Base-by-base conservation (phyloP, 2,113 vertebrate genomes). In the Glaucomys volans region DNA sequence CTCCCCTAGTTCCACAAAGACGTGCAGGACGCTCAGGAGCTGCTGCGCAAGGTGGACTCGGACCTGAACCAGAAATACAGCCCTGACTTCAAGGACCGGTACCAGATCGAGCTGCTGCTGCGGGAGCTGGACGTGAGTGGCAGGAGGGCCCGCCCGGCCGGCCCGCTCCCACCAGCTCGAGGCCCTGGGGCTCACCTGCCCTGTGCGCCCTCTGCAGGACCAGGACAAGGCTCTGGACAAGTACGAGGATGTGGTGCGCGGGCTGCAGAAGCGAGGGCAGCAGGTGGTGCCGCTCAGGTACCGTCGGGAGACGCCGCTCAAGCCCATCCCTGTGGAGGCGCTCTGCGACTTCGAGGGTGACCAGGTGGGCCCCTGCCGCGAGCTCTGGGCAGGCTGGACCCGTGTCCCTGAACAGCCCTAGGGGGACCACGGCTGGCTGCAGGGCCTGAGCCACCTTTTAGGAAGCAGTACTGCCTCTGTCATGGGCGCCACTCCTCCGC, bases 31-130 rank as follows among this genome's bases (percentile, higher is more conserved):
- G 99, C 99, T 13, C 99, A 99, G 98, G 99, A 99, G 69, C 98
- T 99, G 96, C 97, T 99, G 97, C 99, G 98, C 97, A 99, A 99
- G 26, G 98, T 99, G 97, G 99, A 99, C 10, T 99, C 98, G 0
- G 99, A 99, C 59, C 97, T 99, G 97, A 99, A 98, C 97, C 99
- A 99, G 96, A 99, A 99, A 88, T 99, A 99, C 97, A 99, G 98
- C 97, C 99, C 99, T 0, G 99, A 99, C 92, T 99, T 99, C 98
- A 99, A 99, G 97, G 99, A 99, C 90, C 98, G 98, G 90, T 99
- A 99, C 96, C 99, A 99, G 98, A 98, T 99, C 1, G 99, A 99
- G 59, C 98, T 99, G 24, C 98, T 99, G 80, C 98, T 99, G 40
- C 92, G 95, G 59, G 99, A 99, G 69, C 97, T 99, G 84, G 99